Conservation (phyloP, 2,888 invertebrate genomes). For the Halocaridina rubra region DNA sequence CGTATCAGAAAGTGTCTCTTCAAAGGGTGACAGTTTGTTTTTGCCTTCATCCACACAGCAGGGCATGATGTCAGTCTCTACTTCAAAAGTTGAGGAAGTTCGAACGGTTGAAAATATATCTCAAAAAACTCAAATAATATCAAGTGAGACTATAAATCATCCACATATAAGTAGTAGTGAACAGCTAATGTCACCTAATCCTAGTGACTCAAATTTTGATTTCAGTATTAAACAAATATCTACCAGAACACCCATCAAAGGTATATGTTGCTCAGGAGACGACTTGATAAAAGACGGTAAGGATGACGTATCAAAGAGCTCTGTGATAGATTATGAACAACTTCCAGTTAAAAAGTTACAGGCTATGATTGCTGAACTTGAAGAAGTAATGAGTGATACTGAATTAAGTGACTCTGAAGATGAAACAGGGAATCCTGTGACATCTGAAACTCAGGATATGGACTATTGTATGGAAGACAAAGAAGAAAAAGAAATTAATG, state of each 20-base stretch:
- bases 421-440: not conserved
- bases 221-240: not conserved
- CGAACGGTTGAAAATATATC: constrained; percentile 14
- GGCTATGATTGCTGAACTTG: constrained; percentile 62
- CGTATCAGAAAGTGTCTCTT: constrained; percentile 55
- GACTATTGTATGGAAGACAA: not conserved
- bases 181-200: not conserved
- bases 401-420: constrained; percentile 44
- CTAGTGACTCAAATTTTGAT: not conserved
- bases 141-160: constrained; percentile 24
- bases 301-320: not conserved
- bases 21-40: constrained; percentile 34
- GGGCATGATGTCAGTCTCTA: not conserved
- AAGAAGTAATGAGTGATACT: constrained; percentile 54
- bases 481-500: not conserved
- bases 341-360: constrained; percentile 61
- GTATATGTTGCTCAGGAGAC: not conserved
- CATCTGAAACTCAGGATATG: not conserved
- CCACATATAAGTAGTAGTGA: not conserved
- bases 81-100: constrained; percentile 11
- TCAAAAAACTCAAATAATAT: not conserved
- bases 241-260: not conserved
- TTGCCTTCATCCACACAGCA: constrained; percentile 15
- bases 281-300: not conserved
- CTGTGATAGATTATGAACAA: not conserved